These are phyloP conservation scores for Prolemur simus DNA, from an alignment of 2,113 vertebrate genomes.

Conservation along the genomic window DNA sequence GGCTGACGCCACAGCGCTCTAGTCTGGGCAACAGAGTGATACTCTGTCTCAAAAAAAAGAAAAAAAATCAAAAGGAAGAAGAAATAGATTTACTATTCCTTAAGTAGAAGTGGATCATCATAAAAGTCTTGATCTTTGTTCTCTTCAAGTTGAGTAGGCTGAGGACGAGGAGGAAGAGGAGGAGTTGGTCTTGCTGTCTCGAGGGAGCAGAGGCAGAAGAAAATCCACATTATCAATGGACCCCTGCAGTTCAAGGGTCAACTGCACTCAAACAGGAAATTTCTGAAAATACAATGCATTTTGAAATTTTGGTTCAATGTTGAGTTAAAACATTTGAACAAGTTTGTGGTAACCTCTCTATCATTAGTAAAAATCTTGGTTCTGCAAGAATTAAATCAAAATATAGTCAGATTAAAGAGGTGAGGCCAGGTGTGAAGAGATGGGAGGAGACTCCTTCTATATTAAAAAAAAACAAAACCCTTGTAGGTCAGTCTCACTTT, in stretches of 20 bases:
- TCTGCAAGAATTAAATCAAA: neutral
- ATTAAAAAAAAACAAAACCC: too few species aligned
- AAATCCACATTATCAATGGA: neutral
- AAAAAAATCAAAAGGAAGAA: neutral
- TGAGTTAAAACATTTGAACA: neutral
- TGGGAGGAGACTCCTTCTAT: neutral
- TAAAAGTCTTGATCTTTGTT: neutral
- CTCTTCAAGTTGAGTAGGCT: neutral
- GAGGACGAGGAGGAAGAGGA: neutral
- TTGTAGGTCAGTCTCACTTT: neutral
- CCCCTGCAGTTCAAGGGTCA: neutral
- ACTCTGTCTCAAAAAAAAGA: too few species aligned
- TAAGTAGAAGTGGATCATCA: neutral
- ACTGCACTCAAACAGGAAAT: neutral
- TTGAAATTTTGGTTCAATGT: neutral
- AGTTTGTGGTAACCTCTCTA: neutral
- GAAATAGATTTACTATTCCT: neutral
- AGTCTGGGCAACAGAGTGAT: too few species aligned
- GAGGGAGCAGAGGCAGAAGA: neutral
- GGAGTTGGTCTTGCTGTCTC: neutral
- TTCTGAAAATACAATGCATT: neutral
- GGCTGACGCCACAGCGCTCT: too few species aligned
- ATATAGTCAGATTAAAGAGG: neutral
- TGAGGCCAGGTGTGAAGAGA: neutral
- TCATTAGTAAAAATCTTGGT: neutral